Conservation (phyloP, 2,888 invertebrate species). For the Cerceris rybyensis region DNA sequence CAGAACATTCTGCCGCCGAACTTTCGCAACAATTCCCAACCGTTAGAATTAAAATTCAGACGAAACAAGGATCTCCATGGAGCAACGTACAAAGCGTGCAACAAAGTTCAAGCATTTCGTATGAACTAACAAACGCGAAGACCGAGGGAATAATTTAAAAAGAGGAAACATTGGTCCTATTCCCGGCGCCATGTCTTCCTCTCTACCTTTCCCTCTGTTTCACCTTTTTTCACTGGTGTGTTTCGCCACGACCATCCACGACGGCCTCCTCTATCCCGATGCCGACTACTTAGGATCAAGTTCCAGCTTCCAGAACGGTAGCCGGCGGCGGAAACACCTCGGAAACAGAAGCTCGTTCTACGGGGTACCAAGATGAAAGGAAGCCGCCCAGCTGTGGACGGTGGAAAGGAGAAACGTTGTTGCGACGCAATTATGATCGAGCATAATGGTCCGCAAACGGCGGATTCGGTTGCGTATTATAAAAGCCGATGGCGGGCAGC, state of each 20-base stretch:
- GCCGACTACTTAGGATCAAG: slow-evolving; percentile 75
- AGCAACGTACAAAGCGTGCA: not conserved
- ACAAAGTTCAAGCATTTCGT: not conserved
- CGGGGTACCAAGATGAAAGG: slow-evolving; percentile 73
- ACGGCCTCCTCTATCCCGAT: slow-evolving; percentile 65
- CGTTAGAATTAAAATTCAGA: not conserved
- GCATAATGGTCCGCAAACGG: slow-evolving; percentile 74
- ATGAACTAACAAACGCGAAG: slow-evolving; percentile 23
- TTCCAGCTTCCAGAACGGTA: slow-evolving; percentile 77
- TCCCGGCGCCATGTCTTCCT: slow-evolving; percentile 36
- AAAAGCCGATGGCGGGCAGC: slow-evolving; percentile 45
- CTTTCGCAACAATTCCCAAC: not conserved
- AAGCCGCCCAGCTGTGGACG: slow-evolving; percentile 66
- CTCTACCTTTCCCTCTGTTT: not conserved
- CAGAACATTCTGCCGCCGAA: not conserved
- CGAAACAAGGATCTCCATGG: not conserved
- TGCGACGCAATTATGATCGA: slow-evolving; percentile 75
- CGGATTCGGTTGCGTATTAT: slow-evolving; percentile 69
- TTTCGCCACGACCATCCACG: slow-evolving; percentile 39
- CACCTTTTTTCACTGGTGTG: slow-evolving; percentile 17
- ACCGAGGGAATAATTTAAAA: slow-evolving; percentile 52
- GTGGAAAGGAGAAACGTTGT: slow-evolving; percentile 70
- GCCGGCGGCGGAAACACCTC: slow-evolving; percentile 78
- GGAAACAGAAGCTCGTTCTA: slow-evolving; percentile 78
- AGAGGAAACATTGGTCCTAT: slow-evolving; percentile 31